Base-by-base conservation (phyloP, 2,888 invertebrate species). In the Drosophila buzzatii region DNA sequence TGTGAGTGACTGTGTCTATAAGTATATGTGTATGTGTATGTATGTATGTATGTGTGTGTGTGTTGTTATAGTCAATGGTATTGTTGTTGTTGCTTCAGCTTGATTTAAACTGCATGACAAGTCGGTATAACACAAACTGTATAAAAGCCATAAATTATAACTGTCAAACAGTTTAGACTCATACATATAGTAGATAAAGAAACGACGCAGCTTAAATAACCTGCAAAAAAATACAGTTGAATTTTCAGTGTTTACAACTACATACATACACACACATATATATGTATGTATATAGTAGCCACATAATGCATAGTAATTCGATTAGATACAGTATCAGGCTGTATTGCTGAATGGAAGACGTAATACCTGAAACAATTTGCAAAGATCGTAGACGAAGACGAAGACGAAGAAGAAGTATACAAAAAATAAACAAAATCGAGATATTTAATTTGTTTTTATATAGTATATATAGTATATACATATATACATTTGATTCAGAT, bases 11-110 rank as follows among this genome's bases (percentile, higher is more conserved):
- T 66, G 55, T 49, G 41, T 47, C 27, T 61, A 10, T 33, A 14
- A 41, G n/a, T 10, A 37, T 58, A 14, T 52, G 39, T 31, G 18
- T 57, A 37, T 73, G 52, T 51, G 42, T 51, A 39, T 62, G 10
- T 41, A 16, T 41, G 60, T 39, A 39, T n/a, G 18, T n/a, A 10
- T 81, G 49, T n/a, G 42, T n/a, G 18, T 81, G 52, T 70, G 67
- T 62, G 69, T 35, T 82, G 73, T 49, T 72, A 66, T 45, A 58
- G 70, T 47, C 66, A 58, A 63, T 58, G 55, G 8, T 61, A 37
- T 1, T 66, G 41, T 12, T 65, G 56, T n/a, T 37, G 35, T 20
- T 20, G 18, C 20, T 16, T 37, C 37, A 23, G 52, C 52, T 39
- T 55, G 27, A 39, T 55, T 55, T 55, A 18, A 55, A 55, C 27